Percentiles rank a stretch among this genome's conserved stretches.
phyloP scores from a whole-genome alignment of 2,888 invertebrate species.

The Nomada hirtipes region DNA sequence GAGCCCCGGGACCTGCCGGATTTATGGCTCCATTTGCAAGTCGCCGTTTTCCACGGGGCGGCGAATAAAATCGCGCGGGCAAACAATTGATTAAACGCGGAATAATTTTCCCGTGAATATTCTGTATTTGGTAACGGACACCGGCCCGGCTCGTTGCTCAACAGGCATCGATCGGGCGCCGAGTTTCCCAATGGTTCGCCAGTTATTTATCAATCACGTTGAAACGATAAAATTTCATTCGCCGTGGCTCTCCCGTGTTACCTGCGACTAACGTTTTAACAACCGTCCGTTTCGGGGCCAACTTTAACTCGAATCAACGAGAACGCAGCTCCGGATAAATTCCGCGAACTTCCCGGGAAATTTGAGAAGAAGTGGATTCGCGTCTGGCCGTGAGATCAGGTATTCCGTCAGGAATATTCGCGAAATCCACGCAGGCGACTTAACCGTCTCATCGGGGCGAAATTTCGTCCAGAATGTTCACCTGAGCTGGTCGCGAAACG shows the following conservation, averaged over 20 bases:
- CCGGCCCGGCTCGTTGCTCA: neutral
- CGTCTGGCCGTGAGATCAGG: no score
- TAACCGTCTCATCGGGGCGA: constrained; percentile 8
- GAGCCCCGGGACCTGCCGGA: neutral
- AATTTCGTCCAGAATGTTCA: neutral
- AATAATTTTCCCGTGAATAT: neutral
- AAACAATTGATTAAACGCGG: neutral
- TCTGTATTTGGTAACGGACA: no score
- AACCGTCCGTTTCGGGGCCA: neutral
- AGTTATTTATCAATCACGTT: constrained; percentile 36
- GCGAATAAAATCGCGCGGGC: neutral
- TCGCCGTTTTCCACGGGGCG: neutral
- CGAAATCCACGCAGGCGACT: constrained; percentile 4
- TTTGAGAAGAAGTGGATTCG: no score
- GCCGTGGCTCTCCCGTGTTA: neutral
- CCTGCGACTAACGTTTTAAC: neutral
- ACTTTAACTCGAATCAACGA: neutral
- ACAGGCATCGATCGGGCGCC: constrained; percentile 12
- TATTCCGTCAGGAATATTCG: neutral
- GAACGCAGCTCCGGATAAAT: neutral
- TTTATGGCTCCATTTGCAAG: neutral
- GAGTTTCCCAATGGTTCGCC: constrained; percentile 14
- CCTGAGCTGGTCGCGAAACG: neutral
- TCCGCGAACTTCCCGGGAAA: no score
- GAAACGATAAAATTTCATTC: constrained; percentile 32